Base-by-base conservation (phyloP, 2,888 invertebrate species). In the Orthosia incerta region DNA sequence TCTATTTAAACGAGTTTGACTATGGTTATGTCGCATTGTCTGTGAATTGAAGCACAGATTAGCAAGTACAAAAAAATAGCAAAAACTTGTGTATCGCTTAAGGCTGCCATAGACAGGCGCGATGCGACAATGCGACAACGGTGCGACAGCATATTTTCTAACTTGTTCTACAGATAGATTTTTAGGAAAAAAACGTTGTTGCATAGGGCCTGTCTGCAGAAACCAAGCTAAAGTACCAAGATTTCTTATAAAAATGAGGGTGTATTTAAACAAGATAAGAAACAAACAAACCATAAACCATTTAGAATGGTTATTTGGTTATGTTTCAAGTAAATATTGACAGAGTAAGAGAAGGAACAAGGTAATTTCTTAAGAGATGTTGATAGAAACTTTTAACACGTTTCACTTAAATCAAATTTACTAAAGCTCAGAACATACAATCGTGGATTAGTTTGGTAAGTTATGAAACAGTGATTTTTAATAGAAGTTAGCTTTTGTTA, bases 311-410 rank as follows among this genome's bases (percentile, higher is more conserved):
- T 18, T 20, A 13, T 48, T 68, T 48, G 15, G 4, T 26, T 77
- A 26, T 55, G 60, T 45, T 18, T 4, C 13, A 11, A 15, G 55
- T 70, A 45, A 70, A 77, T 16, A 77, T 78, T 74, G 55, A 48
- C 23, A 68, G 46, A 20, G 26, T 5, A 4, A 13, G 53, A 60
- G 12, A 23, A 59, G 20, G 48, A 53, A 77, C 39, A 59, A 51
- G 45, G 46, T n/a, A 26, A 31, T 15, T 15, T 13, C n/a, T 16
- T 18, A 9, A 31, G 31, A 18, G 7, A 45, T 75, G 60, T 75
- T 45, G 20, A 23, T 45, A 70, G 78, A 75, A 75, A 78, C 45
- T 78, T 70, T 70, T 78, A 51, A 56, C 74, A 61, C 45, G 0
- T 75, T 78, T 75, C 74, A 61, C 70, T 75, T 4, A 50, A 26